These are phyloP conservation scores for Drosophila testacea DNA, from an alignment of 2,888 invertebrate species.

Conservation along the genomic window DNA sequence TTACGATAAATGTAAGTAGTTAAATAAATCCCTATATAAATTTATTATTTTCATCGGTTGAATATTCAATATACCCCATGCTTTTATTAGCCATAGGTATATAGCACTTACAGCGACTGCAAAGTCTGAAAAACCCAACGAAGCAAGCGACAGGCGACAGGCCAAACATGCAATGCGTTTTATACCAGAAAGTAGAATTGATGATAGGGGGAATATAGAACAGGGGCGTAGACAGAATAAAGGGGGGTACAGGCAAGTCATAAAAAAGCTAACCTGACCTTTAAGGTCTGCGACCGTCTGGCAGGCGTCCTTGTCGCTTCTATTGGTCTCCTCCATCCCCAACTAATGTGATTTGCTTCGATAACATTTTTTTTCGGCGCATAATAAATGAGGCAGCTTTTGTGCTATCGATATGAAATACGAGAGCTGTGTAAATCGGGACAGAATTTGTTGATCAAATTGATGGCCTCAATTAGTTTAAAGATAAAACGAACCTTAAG, in stretches of 20 bases:
- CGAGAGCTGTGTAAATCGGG: constrained; percentile 35
- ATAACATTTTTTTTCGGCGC: constrained; percentile 52
- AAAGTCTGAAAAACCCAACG: constrained; percentile 52
- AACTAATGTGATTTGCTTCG: constrained; percentile 33
- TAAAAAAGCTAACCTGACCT: constrained; percentile 55
- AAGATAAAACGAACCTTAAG: constrained; percentile 38
- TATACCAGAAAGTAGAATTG: constrained; percentile 31
- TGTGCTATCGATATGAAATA: constrained; percentile 66
- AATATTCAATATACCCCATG: constrained; percentile 18
- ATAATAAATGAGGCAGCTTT: constrained; percentile 69
- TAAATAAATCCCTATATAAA: no score
- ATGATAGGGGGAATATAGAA: not conserved
- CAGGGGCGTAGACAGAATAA: not conserved
- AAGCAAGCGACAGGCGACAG: constrained; percentile 74
- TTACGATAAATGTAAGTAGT: no score
- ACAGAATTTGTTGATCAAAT: constrained; percentile 52
- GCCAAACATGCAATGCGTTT: constrained; percentile 72
- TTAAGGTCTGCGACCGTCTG: constrained; percentile 38
- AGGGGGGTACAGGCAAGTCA: constrained; percentile 11
- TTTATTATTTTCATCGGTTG: no score
- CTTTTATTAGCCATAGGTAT: not conserved
- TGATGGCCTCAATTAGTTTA: constrained; percentile 61
- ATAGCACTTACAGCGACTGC: constrained; percentile 43
- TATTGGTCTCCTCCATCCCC: constrained; percentile 6
- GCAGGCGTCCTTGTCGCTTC: constrained; percentile 4